A percentile compares a stretch with the other conserved stretches of the same genome.
Conservation (phyloP, 2,113 vertebrate genomes). For the Boleophthalmus pectinirostris region DNA sequence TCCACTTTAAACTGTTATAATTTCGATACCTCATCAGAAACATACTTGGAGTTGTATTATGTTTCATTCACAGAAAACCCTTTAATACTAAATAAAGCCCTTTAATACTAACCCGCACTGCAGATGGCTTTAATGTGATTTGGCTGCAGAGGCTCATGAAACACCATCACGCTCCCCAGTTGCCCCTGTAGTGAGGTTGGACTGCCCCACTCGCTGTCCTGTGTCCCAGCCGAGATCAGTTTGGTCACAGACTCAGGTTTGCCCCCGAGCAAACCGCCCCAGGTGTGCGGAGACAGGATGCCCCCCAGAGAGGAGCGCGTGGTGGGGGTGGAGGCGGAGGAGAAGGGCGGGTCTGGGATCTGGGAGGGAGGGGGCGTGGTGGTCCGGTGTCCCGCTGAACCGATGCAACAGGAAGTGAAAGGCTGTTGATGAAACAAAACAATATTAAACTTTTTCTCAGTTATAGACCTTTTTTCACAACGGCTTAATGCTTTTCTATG, state of each 20-base stretch:
- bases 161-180: constrained; percentile 89
- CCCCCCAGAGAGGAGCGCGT: constrained; percentile 87
- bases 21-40: too few species aligned
- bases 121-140: constrained; percentile 89
- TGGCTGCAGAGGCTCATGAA: constrained; percentile 88
- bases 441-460: neutral
- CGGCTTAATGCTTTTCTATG: too few species aligned
- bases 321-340: constrained; percentile 78
- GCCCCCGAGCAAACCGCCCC: constrained; percentile 82
- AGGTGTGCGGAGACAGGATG: constrained; percentile 84
- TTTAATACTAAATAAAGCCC: too few species aligned
- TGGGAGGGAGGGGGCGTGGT: constrained; percentile 96
- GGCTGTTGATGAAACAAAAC: constrained; percentile 73
- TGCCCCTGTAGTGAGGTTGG: constrained; percentile 96
- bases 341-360: constrained; percentile 93
- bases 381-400: constrained; percentile 95
- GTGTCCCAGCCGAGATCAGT: constrained; percentile 94
- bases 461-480: too few species aligned
- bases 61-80: too few species aligned
- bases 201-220: constrained; percentile 97
- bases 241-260: constrained; percentile 90
- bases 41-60: too few species aligned
- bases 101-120: constrained; percentile 80
- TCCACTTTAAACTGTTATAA: too few species aligned
- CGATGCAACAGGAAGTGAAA: constrained; percentile 94